Evolutionary conservation across 2,113 vertebrate genomes (phyloP), one percentile per base, ranked within the genome.

Genomic region (Gorsachius goisagi): DNA sequence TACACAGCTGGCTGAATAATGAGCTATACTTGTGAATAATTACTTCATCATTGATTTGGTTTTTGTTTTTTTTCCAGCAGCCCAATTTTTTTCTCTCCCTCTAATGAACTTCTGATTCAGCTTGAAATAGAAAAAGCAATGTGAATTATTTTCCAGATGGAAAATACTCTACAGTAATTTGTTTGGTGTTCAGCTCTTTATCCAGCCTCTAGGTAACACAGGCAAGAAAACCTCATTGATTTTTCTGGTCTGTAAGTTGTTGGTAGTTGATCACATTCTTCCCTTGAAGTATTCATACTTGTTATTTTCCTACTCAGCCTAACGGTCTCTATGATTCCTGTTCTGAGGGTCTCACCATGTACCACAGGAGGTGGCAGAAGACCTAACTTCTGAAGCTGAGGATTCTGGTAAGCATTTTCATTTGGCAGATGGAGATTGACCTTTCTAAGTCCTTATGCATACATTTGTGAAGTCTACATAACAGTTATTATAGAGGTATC

Each of bases 111-210:
- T 83, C 49, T 88, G 58, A 89, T 71, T 90, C 82, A 90, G 55
- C 47, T 75, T 93, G 77, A 92, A 95, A 93, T 64, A 91, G 50
- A 94, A 91, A 79, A 89, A 79, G 67, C 26, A 69, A 67, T 24
- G 18, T n/a, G 41, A 89, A 77, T 89, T 66, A 87, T 84, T 94
- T 81, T 95, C 55, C 86, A 91, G 62, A 79, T 89, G 55, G 90
- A 94, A 94, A 0, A 0, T 32, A 58, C 22, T 52, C 23, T 24
- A 6, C 4, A 47, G 20, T 45, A 19, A 86, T 5, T 58, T 66
- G 22, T 68, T 68, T 56, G 13, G 7, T 56, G 9, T 35, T 58
- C 7, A 3, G 26, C 9, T 79, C 18, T 68, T 82, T 72, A 72
- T 37, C 66, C 21, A 84, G 28, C 15, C 28, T 64, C 12, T 4